Conservation (phyloP, 2,888 invertebrate species). For the Drosophila subsilvestris region DNA sequence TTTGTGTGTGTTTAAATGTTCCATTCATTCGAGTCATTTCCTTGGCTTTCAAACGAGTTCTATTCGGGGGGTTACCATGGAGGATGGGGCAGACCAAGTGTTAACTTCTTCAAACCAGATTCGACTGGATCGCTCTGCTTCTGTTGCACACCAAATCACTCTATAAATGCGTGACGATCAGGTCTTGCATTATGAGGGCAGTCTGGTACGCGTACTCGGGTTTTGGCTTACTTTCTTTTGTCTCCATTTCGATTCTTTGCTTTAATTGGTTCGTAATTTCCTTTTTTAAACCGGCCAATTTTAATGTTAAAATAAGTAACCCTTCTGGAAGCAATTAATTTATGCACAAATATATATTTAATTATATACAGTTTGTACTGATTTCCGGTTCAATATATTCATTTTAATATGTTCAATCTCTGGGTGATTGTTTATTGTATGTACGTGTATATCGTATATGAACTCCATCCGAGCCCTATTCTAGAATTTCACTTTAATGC, state of each 20-base stretch:
- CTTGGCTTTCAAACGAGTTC: conserved; percentile 14
- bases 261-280: not conserved
- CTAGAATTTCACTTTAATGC: not conserved
- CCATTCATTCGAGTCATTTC: conserved; percentile 14
- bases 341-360: not conserved
- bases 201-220: not conserved
- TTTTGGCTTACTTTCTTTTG: not conserved
- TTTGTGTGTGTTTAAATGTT: conserved; percentile 17
- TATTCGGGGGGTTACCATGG: conserved; percentile 14
- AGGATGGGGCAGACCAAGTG: conserved; percentile 13
- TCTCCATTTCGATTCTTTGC: not conserved
- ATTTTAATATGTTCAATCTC: too few relatives aligned
- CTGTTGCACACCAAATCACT: conserved; percentile 27
- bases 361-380: not conserved
- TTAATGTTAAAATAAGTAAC: not conserved
- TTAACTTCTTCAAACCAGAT: conserved; percentile 38
- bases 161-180: conserved; percentile 14
- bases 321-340: not conserved
- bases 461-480: not conserved
- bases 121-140: conserved; percentile 6
- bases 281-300: too few relatives aligned
- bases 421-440: too few relatives aligned
- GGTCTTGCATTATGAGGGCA: conserved; percentile 3
- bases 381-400: not conserved
- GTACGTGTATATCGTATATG: too few relatives aligned